Percentiles rank a stretch among this genome's conserved stretches.
These are phyloP conservation scores for Pangasius sanitwongsei DNA, from an alignment of 2,797 vertebrate species.

Conservation along the genomic window DNA sequence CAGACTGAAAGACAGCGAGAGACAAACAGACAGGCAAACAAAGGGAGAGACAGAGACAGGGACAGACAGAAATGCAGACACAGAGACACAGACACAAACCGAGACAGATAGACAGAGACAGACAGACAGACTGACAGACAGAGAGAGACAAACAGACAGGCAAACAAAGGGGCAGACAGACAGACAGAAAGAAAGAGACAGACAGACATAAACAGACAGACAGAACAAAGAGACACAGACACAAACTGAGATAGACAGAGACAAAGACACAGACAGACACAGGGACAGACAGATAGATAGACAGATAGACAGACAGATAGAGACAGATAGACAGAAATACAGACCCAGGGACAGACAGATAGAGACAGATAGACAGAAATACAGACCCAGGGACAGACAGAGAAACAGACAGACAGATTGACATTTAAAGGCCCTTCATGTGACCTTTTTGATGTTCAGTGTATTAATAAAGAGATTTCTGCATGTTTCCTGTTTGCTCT, in stretches of 20 bases:
- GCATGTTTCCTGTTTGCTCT: slow-evolving; percentile 22
- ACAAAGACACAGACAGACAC: background rate
- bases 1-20: background rate
- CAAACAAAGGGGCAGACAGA: too few species aligned
- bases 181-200: too few species aligned
- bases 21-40: background rate
- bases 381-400: background rate
- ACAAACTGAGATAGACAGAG: background rate
- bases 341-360: background rate
- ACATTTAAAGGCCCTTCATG: background rate
- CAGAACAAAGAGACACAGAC: background rate
- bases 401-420: background rate
- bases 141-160: background rate
- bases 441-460: background rate
- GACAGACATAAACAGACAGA: background rate
- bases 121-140: background rate
- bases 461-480: slow-evolving; percentile 10
- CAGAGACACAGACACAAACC: background rate
- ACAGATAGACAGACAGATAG: background rate
- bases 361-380: background rate
- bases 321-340: background rate
- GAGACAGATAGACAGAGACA: background rate
- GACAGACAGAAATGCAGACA: background rate
- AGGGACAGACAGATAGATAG: background rate
- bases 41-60: background rate